Percentiles rank a stretch among this genome's conserved stretches.
These are phyloP conservation scores for Yponomeuta plumbellus DNA, from an alignment of 2,888 invertebrate species.

Conservation along the genomic window DNA sequence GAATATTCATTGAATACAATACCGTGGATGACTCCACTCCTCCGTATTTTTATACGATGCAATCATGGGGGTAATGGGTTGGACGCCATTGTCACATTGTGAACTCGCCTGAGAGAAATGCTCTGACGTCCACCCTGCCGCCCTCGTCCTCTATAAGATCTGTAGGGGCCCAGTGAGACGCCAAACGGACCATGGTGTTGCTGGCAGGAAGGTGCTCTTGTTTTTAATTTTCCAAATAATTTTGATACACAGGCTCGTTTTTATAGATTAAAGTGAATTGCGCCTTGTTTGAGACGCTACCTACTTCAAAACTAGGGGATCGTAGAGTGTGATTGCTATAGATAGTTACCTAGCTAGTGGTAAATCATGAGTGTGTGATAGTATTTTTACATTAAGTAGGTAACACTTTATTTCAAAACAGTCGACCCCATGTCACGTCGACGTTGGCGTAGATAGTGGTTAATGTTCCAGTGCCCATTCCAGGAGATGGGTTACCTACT, in stretches of 20 bases:
- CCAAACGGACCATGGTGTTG: slow-evolving; percentile 37
- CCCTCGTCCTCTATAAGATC: slow-evolving; percentile 50
- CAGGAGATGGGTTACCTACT: too few relatives aligned
- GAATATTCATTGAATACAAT: too few relatives aligned
- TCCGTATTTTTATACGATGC: slow-evolving; percentile 39
- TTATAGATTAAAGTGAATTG: neutral
- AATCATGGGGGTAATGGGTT: slow-evolving; percentile 54
- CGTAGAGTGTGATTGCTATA: too few relatives aligned
- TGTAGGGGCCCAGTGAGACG: slow-evolving; percentile 21
- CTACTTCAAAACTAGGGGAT: too few relatives aligned
- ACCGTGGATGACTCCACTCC: slow-evolving; percentile 33
- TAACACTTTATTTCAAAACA: too few relatives aligned
- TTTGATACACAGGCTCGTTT: neutral
- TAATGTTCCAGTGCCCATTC: too few relatives aligned
- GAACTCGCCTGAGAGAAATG: slow-evolving; percentile 56
- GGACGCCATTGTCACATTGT: slow-evolving; percentile 44
- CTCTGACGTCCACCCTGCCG: slow-evolving; percentile 45
- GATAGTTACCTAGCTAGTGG: too few relatives aligned
- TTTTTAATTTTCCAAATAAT: neutral
- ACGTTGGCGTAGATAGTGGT: too few relatives aligned
- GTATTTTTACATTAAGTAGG: too few relatives aligned
- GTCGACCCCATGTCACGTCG: too few relatives aligned
- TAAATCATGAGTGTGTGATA: too few relatives aligned
- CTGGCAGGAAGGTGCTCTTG: slow-evolving; percentile 30
- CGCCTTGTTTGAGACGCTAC: too few relatives aligned